These are phyloP conservation scores for Sipha maydis DNA, from an alignment of 2,888 invertebrate genomes.

Conservation along the genomic window DNA sequence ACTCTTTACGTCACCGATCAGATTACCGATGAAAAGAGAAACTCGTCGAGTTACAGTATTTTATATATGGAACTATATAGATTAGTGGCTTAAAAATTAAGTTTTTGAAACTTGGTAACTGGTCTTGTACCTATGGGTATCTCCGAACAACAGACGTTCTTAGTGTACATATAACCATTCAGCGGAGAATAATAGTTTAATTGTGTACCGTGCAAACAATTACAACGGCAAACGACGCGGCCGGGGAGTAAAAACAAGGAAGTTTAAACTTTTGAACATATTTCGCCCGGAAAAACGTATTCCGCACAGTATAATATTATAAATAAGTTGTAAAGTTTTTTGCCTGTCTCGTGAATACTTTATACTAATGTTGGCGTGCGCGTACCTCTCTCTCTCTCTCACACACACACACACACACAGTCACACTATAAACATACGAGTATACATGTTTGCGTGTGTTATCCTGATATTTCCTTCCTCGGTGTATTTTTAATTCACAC, in stretches of 20 bases:
- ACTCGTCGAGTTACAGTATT: too few relatives aligned
- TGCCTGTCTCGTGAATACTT: slow-evolving; percentile 32
- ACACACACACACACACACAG: too few relatives aligned
- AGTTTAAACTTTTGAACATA: slow-evolving; percentile 54
- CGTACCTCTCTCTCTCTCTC: not conserved
- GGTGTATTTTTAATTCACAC: slow-evolving; percentile 25
- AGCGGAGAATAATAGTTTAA: not conserved
- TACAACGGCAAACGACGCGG: not conserved
- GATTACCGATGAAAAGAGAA: too few relatives aligned
- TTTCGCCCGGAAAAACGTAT: slow-evolving; percentile 24
- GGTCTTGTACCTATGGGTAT: too few relatives aligned
- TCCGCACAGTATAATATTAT: not conserved
- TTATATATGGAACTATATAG: too few relatives aligned
- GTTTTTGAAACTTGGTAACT: too few relatives aligned
- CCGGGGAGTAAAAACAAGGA: slow-evolving; percentile 17
- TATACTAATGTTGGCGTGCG: not conserved
- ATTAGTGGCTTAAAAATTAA: too few relatives aligned
- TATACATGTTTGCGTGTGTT: not conserved
- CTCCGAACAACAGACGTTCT: not conserved
- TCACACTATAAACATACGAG: too few relatives aligned
- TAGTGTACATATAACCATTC: not conserved
- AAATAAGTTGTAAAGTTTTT: not conserved
- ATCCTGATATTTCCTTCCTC: not conserved
- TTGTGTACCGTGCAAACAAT: slow-evolving; percentile 6
- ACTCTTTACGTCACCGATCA: too few relatives aligned